Base-by-base conservation (phyloP, 2,888 invertebrate genomes). In the Campoplex nolae region DNA sequence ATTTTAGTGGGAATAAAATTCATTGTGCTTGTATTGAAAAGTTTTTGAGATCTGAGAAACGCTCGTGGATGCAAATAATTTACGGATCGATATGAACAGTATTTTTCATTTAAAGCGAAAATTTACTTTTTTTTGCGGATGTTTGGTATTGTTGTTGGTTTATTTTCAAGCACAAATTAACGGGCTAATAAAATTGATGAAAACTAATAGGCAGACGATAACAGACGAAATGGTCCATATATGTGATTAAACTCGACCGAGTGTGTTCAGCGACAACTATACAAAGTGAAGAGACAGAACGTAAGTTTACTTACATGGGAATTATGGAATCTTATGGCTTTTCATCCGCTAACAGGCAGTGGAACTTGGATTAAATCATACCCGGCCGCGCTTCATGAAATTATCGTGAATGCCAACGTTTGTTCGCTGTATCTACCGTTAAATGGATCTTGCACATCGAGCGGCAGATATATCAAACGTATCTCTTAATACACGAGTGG, bases 341-440 rank as follows among this genome's bases (percentile, higher is more conserved):
- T 65, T 1, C 28, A 9, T 28, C 32, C 48, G 62, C 13, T 16
- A 62, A 48, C n/a, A n/a, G 13, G 35, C 65, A 32, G 8, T 45
- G 32, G 16, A 38, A n/a, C 83, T 8, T 28, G 76, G 48, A 77
- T 80, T 76, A 73, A 86, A 86, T 83, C 83, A 80, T 71, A 54
- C 75, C 67, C 78, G 68, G 51, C 23, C 23, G 23, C 45, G 67
- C 80, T 84, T 86, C 76, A 67, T 58, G 67, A 83, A 86, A 80
- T 76, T 67, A 51, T 62, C 67, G 75, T 86, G 83, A 86, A 86
- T 86, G 86, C 83, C 51, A 80, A 28, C 73, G 80, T 77, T 83
- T 86, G 86, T 86, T 83, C 83, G 79, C 54, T 38, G 35, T 54
- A 62, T 65, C 32, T 58, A 67, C 28, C 48, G 16, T 73, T 54